Base-by-base conservation (phyloP, 2,113 vertebrate genomes). In the Cottus gobio region DNA sequence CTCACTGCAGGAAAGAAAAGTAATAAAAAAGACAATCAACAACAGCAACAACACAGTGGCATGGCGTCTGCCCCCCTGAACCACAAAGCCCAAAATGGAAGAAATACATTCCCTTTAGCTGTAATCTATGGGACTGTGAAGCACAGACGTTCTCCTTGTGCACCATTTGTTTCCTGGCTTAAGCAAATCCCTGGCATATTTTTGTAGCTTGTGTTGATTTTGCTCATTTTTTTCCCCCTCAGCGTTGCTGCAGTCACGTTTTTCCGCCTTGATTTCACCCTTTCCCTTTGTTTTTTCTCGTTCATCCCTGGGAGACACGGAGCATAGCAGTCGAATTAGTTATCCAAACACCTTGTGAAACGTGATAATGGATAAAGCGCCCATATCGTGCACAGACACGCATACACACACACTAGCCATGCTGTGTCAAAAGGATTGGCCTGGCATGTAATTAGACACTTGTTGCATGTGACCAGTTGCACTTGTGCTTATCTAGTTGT, bases 341-440 rank as follows among this genome's bases (percentile, higher is more conserved):
- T 89, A 91, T 69, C 77, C 82, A 86, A 88, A 88, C 90, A 93
- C 92, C 91, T 93, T 92, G 84, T 88, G 91, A 93, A 91, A 91
- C 54, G 76, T 89, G 94, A 93, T 93, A 90, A 93, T 91, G 85
- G 85, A 81, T 85, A 70, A 86, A 73, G 63, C 61, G 20, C 39
- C 62, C 52, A 71, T 16, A 72, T 54, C 71, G 46, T 16, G 2
- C 31, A 6, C 46, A 30, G 34, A 24, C 58, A 28, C 58, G 1
- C 34, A 34, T 5, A 34, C 34, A 6, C 34, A 6, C 34, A 57
- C 71, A 28, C 50, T 7, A 30, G 24, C 18, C 28, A 2, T 7
- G 44, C 79, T 79, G 82, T 85, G 86, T 83, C 73, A 86, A 93
- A 93, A 86, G 83, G 80, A 92, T 90, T 91, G 74, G 60, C 57